Conservation (phyloP, 1,140 invertebrate species). For the Daktulosphaira vitifoliae region DNA sequence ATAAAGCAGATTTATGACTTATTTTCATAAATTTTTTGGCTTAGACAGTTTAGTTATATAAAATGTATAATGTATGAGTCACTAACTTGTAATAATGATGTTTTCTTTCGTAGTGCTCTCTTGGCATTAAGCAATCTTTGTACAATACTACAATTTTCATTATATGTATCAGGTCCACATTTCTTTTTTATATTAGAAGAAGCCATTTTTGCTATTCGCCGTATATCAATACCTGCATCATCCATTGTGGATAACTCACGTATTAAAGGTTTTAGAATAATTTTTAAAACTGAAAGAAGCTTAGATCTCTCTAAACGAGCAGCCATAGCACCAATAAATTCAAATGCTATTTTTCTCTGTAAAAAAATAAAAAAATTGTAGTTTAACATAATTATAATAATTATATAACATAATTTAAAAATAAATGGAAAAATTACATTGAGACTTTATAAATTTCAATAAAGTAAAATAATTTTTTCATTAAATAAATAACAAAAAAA, state of each 20-base stretch:
- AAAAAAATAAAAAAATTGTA: constrained; percentile 34
- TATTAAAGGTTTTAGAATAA: constrained; percentile 56
- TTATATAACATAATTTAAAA: background rate
- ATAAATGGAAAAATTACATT: constrained; percentile 8
- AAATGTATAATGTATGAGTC: too few species aligned
- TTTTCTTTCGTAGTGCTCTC: constrained; percentile 56
- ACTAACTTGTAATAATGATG: constrained; percentile 49
- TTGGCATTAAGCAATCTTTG: constrained; percentile 53
- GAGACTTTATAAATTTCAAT: too few species aligned
- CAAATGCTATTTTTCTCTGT: constrained; percentile 58
- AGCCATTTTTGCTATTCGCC: constrained; percentile 57
- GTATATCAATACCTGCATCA: constrained; percentile 47
- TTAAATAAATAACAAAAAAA: constrained; percentile 29
- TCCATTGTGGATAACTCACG: constrained; percentile 53
- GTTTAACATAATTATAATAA: background rate
- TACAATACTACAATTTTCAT: constrained; percentile 49
- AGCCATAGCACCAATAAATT: constrained; percentile 60
- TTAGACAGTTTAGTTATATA: too few species aligned
- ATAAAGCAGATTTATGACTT: background rate
- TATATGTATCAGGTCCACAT: constrained; percentile 56
- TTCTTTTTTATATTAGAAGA: constrained; percentile 55
- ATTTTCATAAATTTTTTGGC: background rate
- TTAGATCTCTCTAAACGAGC: constrained; percentile 49
- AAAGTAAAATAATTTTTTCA: too few species aligned
- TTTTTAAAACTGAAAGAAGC: constrained; percentile 48